Percentiles rank a stretch among this genome's conserved stretches.
phyloP scores from a whole-genome alignment of 2,888 invertebrate genomes.

The Nemotelus nigrinus region DNA sequence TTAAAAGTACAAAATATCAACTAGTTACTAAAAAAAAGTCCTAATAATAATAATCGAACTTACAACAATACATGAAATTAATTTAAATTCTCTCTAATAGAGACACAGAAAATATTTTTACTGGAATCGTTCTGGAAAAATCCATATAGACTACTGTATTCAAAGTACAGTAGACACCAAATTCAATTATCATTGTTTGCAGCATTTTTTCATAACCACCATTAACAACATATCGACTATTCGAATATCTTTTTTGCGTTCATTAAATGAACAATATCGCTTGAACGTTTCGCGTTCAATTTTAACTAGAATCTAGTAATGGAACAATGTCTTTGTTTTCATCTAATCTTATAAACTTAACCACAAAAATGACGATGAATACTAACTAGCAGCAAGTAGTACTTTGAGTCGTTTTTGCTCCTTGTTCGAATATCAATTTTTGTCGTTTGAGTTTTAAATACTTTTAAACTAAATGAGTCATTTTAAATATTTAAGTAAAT shows the following conservation, averaged over 20 bases:
- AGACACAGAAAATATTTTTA: constrained; percentile 46
- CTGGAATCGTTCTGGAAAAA: constrained; percentile 45
- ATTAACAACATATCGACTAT: too few species aligned
- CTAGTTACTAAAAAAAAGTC: constrained; percentile 18
- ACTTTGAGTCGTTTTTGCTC: too few species aligned
- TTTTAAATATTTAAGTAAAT: constrained; percentile 24
- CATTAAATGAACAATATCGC: constrained; percentile 37
- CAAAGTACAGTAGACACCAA: too few species aligned
- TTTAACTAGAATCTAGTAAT: background rate
- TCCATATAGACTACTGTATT: too few species aligned
- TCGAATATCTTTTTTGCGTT: background rate
- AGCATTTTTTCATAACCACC: too few species aligned
- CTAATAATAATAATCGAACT: constrained; percentile 31
- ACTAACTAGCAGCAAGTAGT: too few species aligned
- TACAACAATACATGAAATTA: constrained; percentile 16
- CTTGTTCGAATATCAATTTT: background rate
- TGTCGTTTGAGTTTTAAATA: constrained; percentile 15
- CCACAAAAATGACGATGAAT: too few species aligned
- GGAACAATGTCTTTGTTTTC: constrained; percentile 20
- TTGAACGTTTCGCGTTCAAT: background rate
- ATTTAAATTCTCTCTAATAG: constrained; percentile 36
- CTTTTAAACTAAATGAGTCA: background rate
- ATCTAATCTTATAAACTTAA: background rate
- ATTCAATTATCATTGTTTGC: too few species aligned
- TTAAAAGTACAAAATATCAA: constrained; percentile 30